Conservation (phyloP, 1,140 invertebrate species). For the Metaphire vulgaris region DNA sequence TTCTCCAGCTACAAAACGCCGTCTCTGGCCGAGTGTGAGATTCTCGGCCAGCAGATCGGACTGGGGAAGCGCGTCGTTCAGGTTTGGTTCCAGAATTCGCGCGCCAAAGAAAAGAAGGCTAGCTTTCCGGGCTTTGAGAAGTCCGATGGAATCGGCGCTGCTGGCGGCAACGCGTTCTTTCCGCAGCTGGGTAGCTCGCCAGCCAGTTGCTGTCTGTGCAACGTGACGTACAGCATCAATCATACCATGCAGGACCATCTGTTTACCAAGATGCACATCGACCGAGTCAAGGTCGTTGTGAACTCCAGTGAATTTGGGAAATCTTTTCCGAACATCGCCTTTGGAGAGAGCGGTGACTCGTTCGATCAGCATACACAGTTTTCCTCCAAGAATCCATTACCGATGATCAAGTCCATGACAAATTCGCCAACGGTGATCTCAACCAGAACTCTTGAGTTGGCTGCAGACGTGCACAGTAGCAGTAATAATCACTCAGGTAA, state of each 20-base stretch:
- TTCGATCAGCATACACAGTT: not conserved
- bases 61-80: constrained; percentile 85
- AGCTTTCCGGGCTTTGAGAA: not conserved
- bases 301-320: not conserved
- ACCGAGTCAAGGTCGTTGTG: not conserved
- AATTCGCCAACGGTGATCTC: not conserved
- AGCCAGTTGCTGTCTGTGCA: not conserved
- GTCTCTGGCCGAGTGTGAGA: constrained; percentile 95
- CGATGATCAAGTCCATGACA: not conserved
- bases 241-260: not conserved
- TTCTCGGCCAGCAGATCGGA: constrained; percentile 82
- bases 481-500: too few species aligned
- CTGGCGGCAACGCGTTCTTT: not conserved
- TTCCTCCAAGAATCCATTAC: not conserved
- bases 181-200: not conserved
- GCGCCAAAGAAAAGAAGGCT: constrained; percentile 91
- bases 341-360: not conserved
- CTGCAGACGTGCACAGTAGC: not conserved
- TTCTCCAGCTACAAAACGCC: constrained; percentile 96
- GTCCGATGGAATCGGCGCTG: not conserved
- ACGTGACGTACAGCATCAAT: not conserved
- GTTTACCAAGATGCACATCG: not conserved
- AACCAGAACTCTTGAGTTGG: not conserved
- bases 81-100: constrained; percentile 96
- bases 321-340: not conserved